Percentiles rank a stretch among this genome's conserved stretches.
phyloP scores from a whole-genome alignment of 2,797 vertebrate genomes.

The Orestias chungarensis region DNA sequence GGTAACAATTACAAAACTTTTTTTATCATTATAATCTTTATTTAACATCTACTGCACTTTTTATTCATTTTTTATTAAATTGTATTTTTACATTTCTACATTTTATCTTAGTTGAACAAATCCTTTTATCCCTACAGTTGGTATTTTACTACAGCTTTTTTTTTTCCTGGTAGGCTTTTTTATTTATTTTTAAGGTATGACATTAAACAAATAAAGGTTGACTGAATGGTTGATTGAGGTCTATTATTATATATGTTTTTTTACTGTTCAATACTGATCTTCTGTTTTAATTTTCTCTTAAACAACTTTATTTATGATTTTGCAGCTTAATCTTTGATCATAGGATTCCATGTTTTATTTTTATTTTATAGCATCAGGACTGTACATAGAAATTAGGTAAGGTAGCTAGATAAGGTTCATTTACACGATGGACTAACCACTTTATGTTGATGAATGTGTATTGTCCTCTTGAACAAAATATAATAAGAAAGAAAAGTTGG shows the following conservation, averaged over 20 bases:
- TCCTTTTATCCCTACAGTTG: neutral
- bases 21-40: neutral
- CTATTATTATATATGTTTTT: neutral
- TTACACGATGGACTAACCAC: neutral
- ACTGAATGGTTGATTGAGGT: neutral
- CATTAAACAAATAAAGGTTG: neutral
- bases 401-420: neutral
- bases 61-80: neutral
- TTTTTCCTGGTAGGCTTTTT: neutral
- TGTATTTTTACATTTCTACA: neutral
- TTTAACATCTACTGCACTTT: neutral
- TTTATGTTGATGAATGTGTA: neutral
- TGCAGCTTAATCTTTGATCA: neutral
- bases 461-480: neutral
- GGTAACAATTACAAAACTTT: neutral
- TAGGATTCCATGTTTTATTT: neutral
- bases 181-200: neutral
- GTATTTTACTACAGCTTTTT: neutral
- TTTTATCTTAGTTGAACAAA: neutral
- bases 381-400: neutral
- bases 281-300: neutral
- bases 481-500: slow-evolving; percentile 15
- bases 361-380: neutral
- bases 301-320: neutral
- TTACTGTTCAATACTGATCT: neutral